Percentiles rank a stretch among this genome's conserved stretches.
Conservation (phyloP, 92 coral and sea anemone genomes). For the Epizoanthus scotinus region DNA sequence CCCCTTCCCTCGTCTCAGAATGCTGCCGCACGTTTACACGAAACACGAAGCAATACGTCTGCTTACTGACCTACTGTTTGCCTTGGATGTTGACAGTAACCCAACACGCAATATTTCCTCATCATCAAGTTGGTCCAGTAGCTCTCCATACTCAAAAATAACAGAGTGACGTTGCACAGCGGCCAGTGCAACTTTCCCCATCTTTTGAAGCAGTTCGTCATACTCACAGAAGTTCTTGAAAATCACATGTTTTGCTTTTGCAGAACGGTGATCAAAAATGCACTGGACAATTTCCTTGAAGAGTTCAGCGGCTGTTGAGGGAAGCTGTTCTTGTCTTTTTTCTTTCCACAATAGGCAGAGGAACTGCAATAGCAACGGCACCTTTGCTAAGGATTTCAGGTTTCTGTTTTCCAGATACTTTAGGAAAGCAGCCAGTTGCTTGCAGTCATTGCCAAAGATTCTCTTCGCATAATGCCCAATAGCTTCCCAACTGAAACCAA, state of each 20-base stretch:
- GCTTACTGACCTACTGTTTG: not conserved
- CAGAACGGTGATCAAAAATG: constrained; percentile 12
- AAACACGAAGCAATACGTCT: not conserved
- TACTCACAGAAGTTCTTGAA: not conserved
- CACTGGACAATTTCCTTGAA: constrained; percentile 18
- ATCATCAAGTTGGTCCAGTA: constrained; percentile 16
- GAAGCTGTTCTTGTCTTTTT: not conserved
- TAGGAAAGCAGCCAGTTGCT: not conserved
- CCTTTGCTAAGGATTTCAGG: constrained; percentile 11
- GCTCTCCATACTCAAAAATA: constrained; percentile 39
- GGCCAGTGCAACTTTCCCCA: constrained; percentile 46
- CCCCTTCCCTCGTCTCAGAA: too few relatives aligned
- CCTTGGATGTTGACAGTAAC: constrained; percentile 23
- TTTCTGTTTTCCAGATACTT: not conserved
- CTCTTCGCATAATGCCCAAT: not conserved
- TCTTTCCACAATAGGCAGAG: constrained; percentile 42
- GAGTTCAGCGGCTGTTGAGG: constrained; percentile 13
- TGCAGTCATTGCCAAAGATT: not conserved
- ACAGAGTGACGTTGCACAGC: constrained; percentile 22
- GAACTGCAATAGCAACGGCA: constrained; percentile 43
- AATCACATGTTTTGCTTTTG: not conserved
- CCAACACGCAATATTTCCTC: constrained; percentile 29
- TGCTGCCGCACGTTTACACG: too few relatives aligned
- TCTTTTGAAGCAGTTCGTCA: constrained; percentile 16
- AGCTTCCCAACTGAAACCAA: constrained; percentile 12